These are phyloP conservation scores for Drosophila longiperda DNA, from an alignment of 2,888 invertebrate genomes.

Conservation along the genomic window DNA sequence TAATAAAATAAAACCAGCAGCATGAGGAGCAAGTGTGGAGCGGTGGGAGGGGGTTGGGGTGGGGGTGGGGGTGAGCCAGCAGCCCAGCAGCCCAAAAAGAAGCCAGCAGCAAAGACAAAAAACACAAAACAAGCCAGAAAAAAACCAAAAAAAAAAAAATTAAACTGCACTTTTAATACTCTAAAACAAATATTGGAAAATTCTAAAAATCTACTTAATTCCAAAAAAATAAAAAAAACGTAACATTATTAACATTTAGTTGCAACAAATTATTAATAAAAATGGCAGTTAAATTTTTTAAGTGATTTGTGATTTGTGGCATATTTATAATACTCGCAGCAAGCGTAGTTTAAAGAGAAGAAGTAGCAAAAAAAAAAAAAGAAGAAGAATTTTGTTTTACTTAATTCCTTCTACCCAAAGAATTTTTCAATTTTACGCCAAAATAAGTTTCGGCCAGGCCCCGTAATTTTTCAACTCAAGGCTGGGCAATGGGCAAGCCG, in stretches of 20 bases:
- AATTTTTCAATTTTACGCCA: conserved; percentile 85
- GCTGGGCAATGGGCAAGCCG: conserved; percentile 9
- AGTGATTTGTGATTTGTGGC: too few species aligned
- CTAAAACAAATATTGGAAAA: background rate
- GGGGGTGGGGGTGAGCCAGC: background rate
- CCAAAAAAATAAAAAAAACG: background rate
- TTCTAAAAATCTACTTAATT: background rate
- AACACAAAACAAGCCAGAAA: background rate
- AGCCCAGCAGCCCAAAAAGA: background rate
- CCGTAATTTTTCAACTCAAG: conserved; percentile 76
- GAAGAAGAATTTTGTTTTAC: conserved; percentile 59
- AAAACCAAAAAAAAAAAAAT: background rate
- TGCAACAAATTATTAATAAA: background rate
- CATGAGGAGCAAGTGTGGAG: conserved; percentile 4
- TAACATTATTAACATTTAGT: too few species aligned
- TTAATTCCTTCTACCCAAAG: conserved; percentile 75
- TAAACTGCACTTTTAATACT: conserved; percentile 13
- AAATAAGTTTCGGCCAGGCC: conserved; percentile 81
- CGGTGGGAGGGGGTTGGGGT: too few species aligned
- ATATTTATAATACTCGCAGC: background rate
- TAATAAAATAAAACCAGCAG: conserved; percentile 64
- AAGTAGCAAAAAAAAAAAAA: background rate
- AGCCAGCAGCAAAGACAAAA: conserved; percentile 20
- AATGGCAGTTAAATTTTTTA: background rate
- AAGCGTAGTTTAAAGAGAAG: background rate